These are phyloP conservation scores for Amia ocellicauda DNA, from an alignment of 2,113 vertebrate species.

Conservation along the genomic window DNA sequence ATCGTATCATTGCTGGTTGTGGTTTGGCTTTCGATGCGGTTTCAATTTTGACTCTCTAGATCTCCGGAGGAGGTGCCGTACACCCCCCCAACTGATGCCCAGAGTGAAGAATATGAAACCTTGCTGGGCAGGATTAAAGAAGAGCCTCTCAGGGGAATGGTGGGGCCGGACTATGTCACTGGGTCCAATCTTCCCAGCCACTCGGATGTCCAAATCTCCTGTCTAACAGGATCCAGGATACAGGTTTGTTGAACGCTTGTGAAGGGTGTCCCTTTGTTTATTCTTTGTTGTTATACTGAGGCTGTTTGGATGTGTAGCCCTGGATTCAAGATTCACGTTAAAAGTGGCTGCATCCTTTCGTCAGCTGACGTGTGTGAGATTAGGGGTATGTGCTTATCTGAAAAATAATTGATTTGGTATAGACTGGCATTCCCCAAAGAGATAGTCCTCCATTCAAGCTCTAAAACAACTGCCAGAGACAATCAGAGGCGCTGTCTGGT, in stretches of 20 bases:
- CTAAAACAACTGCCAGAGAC: no score
- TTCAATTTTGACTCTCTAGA: slow-evolving; percentile 37
- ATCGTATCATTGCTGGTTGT: no score
- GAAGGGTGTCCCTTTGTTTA: no score
- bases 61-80: slow-evolving; percentile 42
- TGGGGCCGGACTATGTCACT: slow-evolving; percentile 83
- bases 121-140: slow-evolving; percentile 69
- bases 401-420: no score
- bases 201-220: slow-evolving; percentile 85
- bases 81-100: slow-evolving; percentile 72
- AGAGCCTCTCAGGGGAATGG: slow-evolving; percentile 66
- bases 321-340: no score
- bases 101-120: slow-evolving; percentile 61
- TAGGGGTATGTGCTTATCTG: no score
- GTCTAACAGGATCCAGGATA: slow-evolving; percentile 88
- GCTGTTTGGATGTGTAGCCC: slow-evolving; percentile 20
- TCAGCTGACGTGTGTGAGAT: no score
- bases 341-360: no score
- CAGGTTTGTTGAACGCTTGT: slow-evolving; percentile 66
- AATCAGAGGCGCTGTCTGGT: no score
- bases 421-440: no score
- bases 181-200: slow-evolving; percentile 96
- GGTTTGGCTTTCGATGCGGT: no score
- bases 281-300: slow-evolving; percentile 7
- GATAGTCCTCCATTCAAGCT: no score